Base-by-base conservation (phyloP, 1,140 invertebrate genomes). In the Drosophila novamexicana region DNA sequence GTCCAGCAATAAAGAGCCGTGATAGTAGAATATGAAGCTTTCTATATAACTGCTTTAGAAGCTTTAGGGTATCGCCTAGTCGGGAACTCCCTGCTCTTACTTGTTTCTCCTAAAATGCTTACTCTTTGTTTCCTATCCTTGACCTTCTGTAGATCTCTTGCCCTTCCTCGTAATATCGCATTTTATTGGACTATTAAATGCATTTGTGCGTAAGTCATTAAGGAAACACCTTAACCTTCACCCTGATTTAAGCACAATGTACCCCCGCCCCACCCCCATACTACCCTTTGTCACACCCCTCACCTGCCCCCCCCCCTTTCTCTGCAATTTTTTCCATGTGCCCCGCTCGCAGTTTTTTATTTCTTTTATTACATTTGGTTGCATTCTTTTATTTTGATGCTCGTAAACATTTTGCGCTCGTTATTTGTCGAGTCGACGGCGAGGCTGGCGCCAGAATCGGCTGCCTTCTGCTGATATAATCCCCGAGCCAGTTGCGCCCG, bases 341-440 rank as follows among this genome's bases (percentile, higher is more conserved):
- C 7, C 16, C 22, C 36, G 64, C 65, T 16, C 47, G 40, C 10
- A 5, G 5, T 36, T 50, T 36, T 53, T 75, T 62, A 54, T 57
- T 7, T 59, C 39, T 45, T 32, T 62, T 72, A 71, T 68, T 52
- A 64, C 64, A 50, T 71, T 79, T 63, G 63, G 58, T 29, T 52
- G 58, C 37, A 50, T 67, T 54, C 52, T 65, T 81, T 71, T 81
- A 68, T 81, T 80, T 65, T 61, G 37, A 44, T 58, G 57, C 81
- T 84, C 77, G 81, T 84, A 84, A 84, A 84, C 72, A 83, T 74
- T 76, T 57, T 61, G 62, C 75, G 63, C 62, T 67, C 64, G 77
- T 74, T 77, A 77, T 62, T 58, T 74, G 76, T 58, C n/a, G 47
- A 57, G 34, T 9, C 44, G 44, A 52, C 74, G 9, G 44, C 57